Evolutionary conservation across 2,888 invertebrate species (phyloP).

Genomic region (Megamerina dolium): DNA sequence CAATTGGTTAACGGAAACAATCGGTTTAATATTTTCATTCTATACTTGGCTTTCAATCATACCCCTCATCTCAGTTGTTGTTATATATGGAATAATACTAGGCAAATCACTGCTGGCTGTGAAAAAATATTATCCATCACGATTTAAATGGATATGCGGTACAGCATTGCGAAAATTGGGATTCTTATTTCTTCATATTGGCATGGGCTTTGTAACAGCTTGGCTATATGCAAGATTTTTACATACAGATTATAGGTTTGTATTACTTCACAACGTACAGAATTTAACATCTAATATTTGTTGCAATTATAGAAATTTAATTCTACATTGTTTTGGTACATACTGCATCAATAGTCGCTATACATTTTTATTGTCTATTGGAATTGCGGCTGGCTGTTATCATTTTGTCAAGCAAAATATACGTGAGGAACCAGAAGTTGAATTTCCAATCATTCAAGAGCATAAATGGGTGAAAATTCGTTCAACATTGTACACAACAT

Average conservation of each 20-base stretch:
- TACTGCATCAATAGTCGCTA: conserved; percentile 62
- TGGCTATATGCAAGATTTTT: conserved; percentile 65
- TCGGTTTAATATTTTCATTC: conserved; percentile 52
- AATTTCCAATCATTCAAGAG: conserved; percentile 67
- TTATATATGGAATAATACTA: conserved; percentile 66
- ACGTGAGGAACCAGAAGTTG: conserved; percentile 46
- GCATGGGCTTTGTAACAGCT: conserved; percentile 62
- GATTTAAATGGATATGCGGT: conserved; percentile 61
- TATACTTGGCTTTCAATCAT: conserved; percentile 62
- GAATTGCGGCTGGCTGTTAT: conserved; percentile 62
- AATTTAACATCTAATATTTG: background rate
- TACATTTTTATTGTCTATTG: conserved; percentile 62
- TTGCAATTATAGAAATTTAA: conserved; percentile 22
- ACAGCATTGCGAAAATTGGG: conserved; percentile 58
- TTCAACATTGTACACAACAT: conserved; percentile 53
- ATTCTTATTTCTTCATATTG: conserved; percentile 52
- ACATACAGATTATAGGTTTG: conserved; percentile 54
- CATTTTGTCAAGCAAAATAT: conserved; percentile 40
- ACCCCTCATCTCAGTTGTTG: conserved; percentile 58
- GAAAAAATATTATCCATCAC: conserved; percentile 58
- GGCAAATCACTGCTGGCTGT: conserved; percentile 63
- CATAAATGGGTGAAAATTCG: conserved; percentile 64
- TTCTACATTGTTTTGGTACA: conserved; percentile 32
- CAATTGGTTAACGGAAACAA: conserved; percentile 58
- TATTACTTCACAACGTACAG: conserved; percentile 44